A percentile compares a stretch with the other conserved stretches of the same genome.
Conservation (phyloP, 2,888 invertebrate genomes). For the Acronicta psi region DNA sequence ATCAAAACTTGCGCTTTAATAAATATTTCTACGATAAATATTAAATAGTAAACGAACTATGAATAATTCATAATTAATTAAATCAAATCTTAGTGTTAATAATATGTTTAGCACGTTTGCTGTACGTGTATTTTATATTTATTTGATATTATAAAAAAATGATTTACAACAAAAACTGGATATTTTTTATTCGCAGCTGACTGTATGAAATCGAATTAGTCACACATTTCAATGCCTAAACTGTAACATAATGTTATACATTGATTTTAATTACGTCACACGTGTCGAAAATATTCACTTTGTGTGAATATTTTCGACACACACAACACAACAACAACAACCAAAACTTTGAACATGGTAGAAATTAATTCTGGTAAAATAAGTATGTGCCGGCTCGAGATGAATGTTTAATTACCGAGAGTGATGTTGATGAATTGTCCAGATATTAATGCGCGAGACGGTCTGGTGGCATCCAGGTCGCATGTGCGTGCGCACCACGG, state of each 20-base stretch:
- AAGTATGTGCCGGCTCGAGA: slow-evolving; percentile 36
- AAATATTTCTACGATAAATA: slow-evolving; percentile 28
- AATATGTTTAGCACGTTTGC: not conserved
- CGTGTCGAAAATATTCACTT: slow-evolving; percentile 42
- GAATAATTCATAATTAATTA: slow-evolving; percentile 36
- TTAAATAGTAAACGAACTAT: slow-evolving; percentile 23
- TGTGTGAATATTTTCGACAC: no score
- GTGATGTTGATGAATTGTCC: slow-evolving; percentile 79
- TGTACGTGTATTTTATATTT: not conserved
- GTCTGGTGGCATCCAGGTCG: slow-evolving; percentile 83
- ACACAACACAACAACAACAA: slow-evolving; percentile 24
- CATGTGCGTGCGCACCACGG: slow-evolving; percentile 75
- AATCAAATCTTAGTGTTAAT: not conserved
- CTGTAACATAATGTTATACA: not conserved
- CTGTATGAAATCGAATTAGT: not conserved
- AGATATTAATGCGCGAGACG: slow-evolving; percentile 80
- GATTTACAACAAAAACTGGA: not conserved
- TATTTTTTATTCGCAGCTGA: not conserved
- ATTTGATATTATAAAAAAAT: not conserved
- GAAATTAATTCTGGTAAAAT: slow-evolving; percentile 37
- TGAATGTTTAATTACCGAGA: slow-evolving; percentile 69
- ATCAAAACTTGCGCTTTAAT: slow-evolving; percentile 28
- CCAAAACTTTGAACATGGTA: slow-evolving; percentile 37
- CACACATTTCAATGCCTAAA: not conserved
- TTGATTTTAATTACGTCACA: not conserved